A percentile compares a stretch with the other conserved stretches of the same genome.
phyloP scores from a whole-genome alignment of 2,113 vertebrate species.

The Merops nubicus region DNA sequence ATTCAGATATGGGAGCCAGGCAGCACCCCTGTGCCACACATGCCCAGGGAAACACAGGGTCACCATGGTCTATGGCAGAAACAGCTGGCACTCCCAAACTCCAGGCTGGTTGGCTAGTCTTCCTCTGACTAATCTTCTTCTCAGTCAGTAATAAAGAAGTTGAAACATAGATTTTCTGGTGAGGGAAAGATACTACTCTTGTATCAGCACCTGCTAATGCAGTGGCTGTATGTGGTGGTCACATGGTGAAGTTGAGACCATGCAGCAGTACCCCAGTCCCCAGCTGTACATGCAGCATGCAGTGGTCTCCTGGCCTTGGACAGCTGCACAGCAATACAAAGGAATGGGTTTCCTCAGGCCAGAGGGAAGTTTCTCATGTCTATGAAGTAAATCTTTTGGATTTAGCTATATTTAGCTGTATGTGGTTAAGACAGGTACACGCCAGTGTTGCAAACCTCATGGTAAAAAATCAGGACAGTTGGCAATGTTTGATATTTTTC shows the following conservation, averaged over 20 bases:
- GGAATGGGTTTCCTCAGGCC: background rate
- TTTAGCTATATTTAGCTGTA: background rate
- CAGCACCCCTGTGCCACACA: no score
- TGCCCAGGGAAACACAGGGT: background rate
- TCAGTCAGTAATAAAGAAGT: background rate
- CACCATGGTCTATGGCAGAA: background rate
- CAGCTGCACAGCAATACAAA: background rate
- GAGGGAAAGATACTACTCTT: background rate
- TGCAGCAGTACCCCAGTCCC: background rate
- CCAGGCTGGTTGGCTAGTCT: background rate
- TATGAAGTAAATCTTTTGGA: background rate
- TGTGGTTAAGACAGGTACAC: background rate
- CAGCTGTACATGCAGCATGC: background rate
- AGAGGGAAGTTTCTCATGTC: no score
- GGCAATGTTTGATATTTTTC: background rate
- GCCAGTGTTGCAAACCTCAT: background rate
- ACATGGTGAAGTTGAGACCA: rapidly evolving
- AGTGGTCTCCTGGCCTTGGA: background rate
- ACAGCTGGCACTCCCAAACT: background rate
- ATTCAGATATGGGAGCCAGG: background rate
- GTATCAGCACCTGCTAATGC: background rate
- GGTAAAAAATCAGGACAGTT: background rate
- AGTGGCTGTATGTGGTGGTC: background rate
- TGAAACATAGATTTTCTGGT: background rate
- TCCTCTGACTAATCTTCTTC: background rate